Percentiles rank a stretch among this genome's conserved stretches.
Conservation (phyloP, 2,113 vertebrate genomes). For the Macrotus californicus region DNA sequence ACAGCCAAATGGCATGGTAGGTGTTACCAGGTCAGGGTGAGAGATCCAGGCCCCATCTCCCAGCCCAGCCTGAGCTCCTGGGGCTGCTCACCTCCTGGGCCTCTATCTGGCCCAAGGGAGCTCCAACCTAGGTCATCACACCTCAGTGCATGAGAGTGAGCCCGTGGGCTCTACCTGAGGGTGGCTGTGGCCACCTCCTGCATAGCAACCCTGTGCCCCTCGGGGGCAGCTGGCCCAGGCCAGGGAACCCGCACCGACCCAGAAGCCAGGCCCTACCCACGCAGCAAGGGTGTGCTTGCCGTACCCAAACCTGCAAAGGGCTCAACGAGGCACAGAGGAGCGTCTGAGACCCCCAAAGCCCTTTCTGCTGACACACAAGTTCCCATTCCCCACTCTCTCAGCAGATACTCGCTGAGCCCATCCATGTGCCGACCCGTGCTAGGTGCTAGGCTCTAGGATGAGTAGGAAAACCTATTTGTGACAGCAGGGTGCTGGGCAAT, state of each 20-base stretch:
- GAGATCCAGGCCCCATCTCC: background rate
- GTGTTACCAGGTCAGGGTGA: background rate
- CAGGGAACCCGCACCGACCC: background rate
- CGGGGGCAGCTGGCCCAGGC: fast-evolving
- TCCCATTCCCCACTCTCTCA: background rate
- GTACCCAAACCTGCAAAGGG: background rate
- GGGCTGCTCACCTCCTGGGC: background rate
- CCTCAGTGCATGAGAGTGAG: background rate
- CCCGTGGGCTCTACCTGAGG: background rate
- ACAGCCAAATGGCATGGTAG: background rate
- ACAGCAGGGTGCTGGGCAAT: background rate
- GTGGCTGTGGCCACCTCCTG: background rate
- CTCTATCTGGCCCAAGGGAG: background rate
- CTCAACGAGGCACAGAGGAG: background rate
- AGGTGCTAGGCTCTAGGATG: background rate
- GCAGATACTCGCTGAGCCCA: background rate
- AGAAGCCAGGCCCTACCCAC: background rate
- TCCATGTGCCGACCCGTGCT: background rate
- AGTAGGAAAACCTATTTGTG: background rate
- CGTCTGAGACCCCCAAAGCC: background rate
- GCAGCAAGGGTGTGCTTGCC: background rate
- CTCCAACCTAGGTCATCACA: background rate
- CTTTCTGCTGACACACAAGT: background rate
- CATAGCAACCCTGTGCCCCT: background rate
- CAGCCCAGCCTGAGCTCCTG: background rate